Evolutionary conservation across 2,797 vertebrate genomes (phyloP), one percentile per base, ranked within the genome.

Genomic region (Anomalospiza imberbis): DNA sequence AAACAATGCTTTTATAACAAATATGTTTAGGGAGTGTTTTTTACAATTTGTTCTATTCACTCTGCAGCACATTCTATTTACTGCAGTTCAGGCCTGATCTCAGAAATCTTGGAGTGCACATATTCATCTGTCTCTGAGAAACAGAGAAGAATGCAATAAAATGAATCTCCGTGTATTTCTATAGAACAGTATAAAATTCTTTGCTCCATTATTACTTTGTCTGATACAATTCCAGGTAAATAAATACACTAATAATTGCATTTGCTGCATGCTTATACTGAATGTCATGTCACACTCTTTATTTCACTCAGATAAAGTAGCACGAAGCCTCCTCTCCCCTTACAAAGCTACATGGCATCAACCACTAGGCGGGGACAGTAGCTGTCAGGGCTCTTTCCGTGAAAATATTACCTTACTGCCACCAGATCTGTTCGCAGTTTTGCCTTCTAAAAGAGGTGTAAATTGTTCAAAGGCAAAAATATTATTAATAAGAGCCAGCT

Each of bases 1-100:
- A 51, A 63, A 53, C 29, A 65, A 74, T 55, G 58, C 15, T 85
- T 87, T 89, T 89, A 34, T 62, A 94, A 83, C 8, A 0, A 90
- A 55, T 40, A 66, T 0, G 0, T 71, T 71, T 22, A 1, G 25
- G 29, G 36, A 1, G 0, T 0, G 2, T 36, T 79, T 77, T 51
- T n/a, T 55, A 71, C 42, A 55, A 62, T 60, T 88, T 89, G 48
- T 63, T 88, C 70, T n/a, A 26, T 61, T 78, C 38, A 48, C 18
- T 65, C 48, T 54, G 72, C 65, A 91, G 50, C 47, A 72, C 72
- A 58, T 54, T 61, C 28, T 62, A 24, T 36, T 79, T 38, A 58
- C 24, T 44, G 68, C 22, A 48, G 29, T 21, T 78, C 65, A 62
- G 68, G 47, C 29, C 72, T 80, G 48, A 80, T 42, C 48, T 85